A percentile compares a stretch with the other conserved stretches of the same genome.
Evolutionary conservation across 1,140 invertebrate species (phyloP).

Genomic region (Orussus abietinus): DNA sequence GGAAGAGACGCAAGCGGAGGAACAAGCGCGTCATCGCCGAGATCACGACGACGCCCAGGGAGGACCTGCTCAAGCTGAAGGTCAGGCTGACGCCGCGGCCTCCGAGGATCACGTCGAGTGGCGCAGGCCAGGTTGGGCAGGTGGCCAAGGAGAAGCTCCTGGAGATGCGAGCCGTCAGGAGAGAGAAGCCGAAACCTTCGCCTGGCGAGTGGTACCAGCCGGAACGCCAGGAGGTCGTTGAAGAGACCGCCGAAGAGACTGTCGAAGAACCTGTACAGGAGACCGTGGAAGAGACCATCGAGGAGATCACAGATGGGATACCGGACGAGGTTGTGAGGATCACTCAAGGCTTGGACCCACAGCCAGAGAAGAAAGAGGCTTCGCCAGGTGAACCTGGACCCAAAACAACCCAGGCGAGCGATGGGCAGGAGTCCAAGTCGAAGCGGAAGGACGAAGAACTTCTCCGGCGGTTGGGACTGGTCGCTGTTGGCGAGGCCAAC

Average conservation of each 20-base stretch:
- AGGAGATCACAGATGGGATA: constrained; percentile 41
- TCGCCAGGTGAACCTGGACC: neutral
- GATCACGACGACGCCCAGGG: constrained; percentile 43
- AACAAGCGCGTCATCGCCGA: constrained; percentile 47
- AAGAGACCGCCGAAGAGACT: constrained; percentile 10
- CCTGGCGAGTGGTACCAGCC: constrained; percentile 14
- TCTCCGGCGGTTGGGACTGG: constrained; percentile 34
- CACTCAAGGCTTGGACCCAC: constrained; percentile 20
- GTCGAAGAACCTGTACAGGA: too few relatives aligned
- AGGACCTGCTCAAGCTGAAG: constrained; percentile 44
- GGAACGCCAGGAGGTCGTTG: constrained; percentile 4
- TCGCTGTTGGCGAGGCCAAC: constrained; percentile 35
- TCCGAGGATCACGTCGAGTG: constrained; percentile 32
- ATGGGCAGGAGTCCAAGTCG: neutral
- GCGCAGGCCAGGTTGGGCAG: neutral
- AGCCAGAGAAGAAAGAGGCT: neutral
- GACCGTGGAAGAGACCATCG: constrained; percentile 32
- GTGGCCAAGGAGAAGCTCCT: constrained; percentile 38
- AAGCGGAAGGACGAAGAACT: constrained; percentile 39
- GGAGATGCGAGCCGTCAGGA: constrained; percentile 29
- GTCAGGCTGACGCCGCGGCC: constrained; percentile 42
- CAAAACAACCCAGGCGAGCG: constrained; percentile 17
- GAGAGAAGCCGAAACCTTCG: constrained; percentile 25
- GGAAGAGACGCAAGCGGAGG: constrained; percentile 39
- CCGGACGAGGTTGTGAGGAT: constrained; percentile 38